Evolutionary conservation across 2,797 vertebrate species (phyloP).

Genomic region (Sebastes itinus): DNA sequence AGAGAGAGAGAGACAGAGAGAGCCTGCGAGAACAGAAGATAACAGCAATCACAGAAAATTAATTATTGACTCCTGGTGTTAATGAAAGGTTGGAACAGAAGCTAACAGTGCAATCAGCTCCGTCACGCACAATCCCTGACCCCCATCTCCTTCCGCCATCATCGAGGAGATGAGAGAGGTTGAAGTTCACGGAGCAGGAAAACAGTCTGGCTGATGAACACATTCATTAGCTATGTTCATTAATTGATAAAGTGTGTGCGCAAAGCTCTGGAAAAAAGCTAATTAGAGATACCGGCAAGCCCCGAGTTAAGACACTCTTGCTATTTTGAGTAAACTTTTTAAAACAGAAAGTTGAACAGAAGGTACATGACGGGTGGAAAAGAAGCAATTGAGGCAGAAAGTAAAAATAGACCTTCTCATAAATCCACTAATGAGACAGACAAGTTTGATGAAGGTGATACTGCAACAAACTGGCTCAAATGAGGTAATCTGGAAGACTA

Average conservation of each 20-base stretch:
- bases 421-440: conserved; percentile 11
- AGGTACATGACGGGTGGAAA: not conserved
- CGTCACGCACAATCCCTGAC: conserved; percentile 53
- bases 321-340: conserved; percentile 46
- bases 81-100: conserved; percentile 76
- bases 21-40: conserved; percentile 59
- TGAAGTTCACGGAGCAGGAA: conserved; percentile 70
- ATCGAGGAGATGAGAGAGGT: conserved; percentile 63
- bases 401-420: not conserved
- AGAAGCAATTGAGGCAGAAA: not conserved
- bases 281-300: conserved; percentile 65
- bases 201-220: conserved; percentile 66
- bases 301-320: conserved; percentile 20
- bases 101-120: conserved; percentile 76
- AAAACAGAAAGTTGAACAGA: conserved; percentile 24
- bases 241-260: conserved; percentile 69
- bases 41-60: conserved; percentile 76
- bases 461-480: not conserved
- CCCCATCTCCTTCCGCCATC: conserved; percentile 49
- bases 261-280: conserved; percentile 61
- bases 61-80: conserved; percentile 76
- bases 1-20: not conserved
- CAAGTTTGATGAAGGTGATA: not conserved
- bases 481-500: not conserved
- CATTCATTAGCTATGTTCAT: conserved; percentile 73